Base-by-base conservation (phyloP, 2,888 invertebrate species). In the Tineola bisselliella region DNA sequence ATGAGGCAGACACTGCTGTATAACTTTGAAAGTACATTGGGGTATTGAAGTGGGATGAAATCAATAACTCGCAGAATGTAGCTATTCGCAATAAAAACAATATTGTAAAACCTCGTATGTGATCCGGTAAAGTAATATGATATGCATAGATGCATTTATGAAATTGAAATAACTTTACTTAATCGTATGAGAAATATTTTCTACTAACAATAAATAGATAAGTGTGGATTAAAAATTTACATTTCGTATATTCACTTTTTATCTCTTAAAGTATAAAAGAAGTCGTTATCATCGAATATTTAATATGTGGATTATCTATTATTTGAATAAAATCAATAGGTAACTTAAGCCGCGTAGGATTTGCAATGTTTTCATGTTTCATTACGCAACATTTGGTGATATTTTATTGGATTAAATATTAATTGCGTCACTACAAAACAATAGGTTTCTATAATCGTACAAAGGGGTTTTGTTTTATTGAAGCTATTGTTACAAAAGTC, bases 231-330 rank as follows among this genome's bases (percentile, higher is more conserved):
- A 38, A 38, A 38, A 3, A 38, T 38, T 38, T 38, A 6, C 3
- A 38, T 38, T 10, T 38, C 38, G n/a, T 10, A 38, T 38, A 38
- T 38, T 2, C 3, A 38, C 6, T n/a, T 2, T 38, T 38, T 38
- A 38, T 38, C 38, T 4, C 38, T 25, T 25, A 38, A 38, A 10
- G 38, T 38, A 48, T 17, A 48, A 48, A 48, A 48, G 10, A 13
- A n/a, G 3, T 48, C 15, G 8, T 17, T 17, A 48, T 48, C 3
- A 48, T 48, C 48, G 17, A n/a, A 48, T 48, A 48, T 15, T 48
- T 48, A 48, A 48, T 48, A n/a, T 48, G 48, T 48, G 48, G 48
- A 48, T 48, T 48, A 48, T 48, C 48, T 48, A 48, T 48, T 17
- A 48, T 48, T 48, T 48, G 48, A 2, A 48, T 48, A 48, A 48